Evolutionary conservation across 2,888 invertebrate species (phyloP).

Genomic region (Sisyra terminalis): DNA sequence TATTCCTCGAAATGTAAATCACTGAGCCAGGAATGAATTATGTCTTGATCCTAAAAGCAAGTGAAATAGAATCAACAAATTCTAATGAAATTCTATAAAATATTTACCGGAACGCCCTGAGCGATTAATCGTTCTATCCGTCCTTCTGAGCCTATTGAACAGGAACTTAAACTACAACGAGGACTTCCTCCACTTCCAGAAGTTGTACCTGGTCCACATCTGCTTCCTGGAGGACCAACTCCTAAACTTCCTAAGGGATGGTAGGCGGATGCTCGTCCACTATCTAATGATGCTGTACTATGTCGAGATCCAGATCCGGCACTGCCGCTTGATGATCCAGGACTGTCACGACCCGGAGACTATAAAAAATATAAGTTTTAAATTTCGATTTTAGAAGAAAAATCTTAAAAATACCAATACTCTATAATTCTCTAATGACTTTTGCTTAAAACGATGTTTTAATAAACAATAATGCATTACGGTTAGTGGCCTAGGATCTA

Average conservation of each 20-base stretch:
- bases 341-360: constrained; percentile 87
- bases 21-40: constrained; percentile 86
- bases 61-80: too few relatives aligned
- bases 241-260: constrained; percentile 33
- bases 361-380: too few relatives aligned
- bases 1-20: constrained; percentile 93
- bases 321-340: constrained; percentile 75
- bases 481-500: too few relatives aligned
- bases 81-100: too few relatives aligned
- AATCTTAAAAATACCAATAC: too few relatives aligned
- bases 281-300: constrained; percentile 78
- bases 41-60: constrained; percentile 78
- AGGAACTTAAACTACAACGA: constrained; percentile 59
- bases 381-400: too few relatives aligned
- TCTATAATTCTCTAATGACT: too few relatives aligned
- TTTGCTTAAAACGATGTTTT: too few relatives aligned
- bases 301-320: constrained; percentile 78
- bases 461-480: too few relatives aligned
- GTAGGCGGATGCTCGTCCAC: constrained; percentile 79
- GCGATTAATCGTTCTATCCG: constrained; percentile 58
- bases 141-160: constrained; percentile 53
- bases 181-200: constrained; percentile 39
- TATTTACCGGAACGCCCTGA: constrained; percentile 53
- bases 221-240: constrained; percentile 22
- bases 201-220: constrained; percentile 28